Evolutionary conservation across 1,140 invertebrate species (phyloP), one percentile per base, ranked within the genome.

Genomic region (Drosophila tsacasi): DNA sequence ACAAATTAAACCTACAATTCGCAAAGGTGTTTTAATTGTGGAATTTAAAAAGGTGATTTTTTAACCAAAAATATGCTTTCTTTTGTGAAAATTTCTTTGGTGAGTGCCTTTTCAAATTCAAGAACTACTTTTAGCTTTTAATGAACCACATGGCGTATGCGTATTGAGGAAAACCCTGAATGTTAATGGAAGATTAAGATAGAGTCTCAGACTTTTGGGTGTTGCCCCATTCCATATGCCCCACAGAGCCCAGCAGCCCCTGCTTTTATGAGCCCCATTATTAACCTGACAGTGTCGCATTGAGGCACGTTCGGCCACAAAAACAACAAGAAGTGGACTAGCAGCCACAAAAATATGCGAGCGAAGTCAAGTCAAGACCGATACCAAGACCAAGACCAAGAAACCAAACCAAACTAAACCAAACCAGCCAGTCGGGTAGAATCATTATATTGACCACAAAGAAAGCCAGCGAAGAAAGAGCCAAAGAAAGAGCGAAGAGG

Each of bases 401-500:
- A 54, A 50, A 49, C 61, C 42, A 55, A 30, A 61, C 55, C 30
- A 62, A 78, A 54, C 60, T 61, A 71, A 82, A 42, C 49, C 61
- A 17, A 80, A 67, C 47, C 67, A 78, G 30, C 69, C 52, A 75
- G 57, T 52, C 54, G 66, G 72, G 75, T 50, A 90, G 85, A 89
- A 89, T 85, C 78, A 89, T 89, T 90, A 87, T 83, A 71, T 79
- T 89, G 81, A 89, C 85, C 85, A 89, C 85, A 85, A 89, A 81
- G 81, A 89, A 89, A 89, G 85, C 84, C 80, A 81, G 59, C 79
- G 71, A 84, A 84, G 69, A 85, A 83, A 83, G 76, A 87, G 73
- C 49, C 68, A 74, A 76, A 82, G 71, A 72, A 61, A 86, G 60
- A 79, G 39, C 27, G 37, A 49, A 73, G 54, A 47, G 37, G 54